These are phyloP conservation scores for Ophion costatus DNA, from an alignment of 2,888 invertebrate species.

Conservation along the genomic window DNA sequence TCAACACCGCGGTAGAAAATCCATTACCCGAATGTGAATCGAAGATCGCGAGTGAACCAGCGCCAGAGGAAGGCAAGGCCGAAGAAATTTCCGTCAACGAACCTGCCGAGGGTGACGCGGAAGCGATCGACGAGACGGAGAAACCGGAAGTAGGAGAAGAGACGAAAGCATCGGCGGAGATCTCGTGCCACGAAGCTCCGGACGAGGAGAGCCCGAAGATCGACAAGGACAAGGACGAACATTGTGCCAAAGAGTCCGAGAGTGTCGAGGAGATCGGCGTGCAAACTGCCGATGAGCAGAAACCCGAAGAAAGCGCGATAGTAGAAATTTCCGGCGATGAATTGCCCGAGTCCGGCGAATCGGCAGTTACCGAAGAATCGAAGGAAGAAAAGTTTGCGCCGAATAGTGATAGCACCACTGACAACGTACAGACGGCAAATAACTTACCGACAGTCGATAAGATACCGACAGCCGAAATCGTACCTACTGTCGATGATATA, in stretches of 20 bases:
- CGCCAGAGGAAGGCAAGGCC: conserved; percentile 59
- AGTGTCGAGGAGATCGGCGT: conserved; percentile 44
- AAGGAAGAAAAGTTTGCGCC: background rate
- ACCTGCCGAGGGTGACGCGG: background rate
- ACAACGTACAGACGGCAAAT: background rate
- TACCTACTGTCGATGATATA: background rate
- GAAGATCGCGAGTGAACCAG: conserved; percentile 43
- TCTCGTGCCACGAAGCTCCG: background rate
- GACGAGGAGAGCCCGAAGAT: conserved; percentile 33
- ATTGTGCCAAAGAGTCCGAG: conserved; percentile 56
- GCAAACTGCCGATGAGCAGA: conserved; percentile 40
- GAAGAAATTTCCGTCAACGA: conserved; percentile 64
- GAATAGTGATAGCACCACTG: background rate
- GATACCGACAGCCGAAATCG: background rate
- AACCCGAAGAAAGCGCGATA: conserved; percentile 2
- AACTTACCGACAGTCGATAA: background rate
- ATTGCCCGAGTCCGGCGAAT: conserved; percentile 59
- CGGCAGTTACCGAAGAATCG: conserved; percentile 3
- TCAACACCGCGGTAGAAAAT: background rate
- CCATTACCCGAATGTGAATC: background rate
- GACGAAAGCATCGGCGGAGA: background rate
- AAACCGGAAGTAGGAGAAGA: conserved; percentile 46
- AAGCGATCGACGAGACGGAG: conserved; percentile 17
- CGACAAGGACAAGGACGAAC: conserved; percentile 58
- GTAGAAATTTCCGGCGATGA: conserved; percentile 37